A percentile compares a stretch with the other conserved stretches of the same genome.
phyloP scores from a whole-genome alignment of 2,113 vertebrate genomes.

The Vicugna pacos region DNA sequence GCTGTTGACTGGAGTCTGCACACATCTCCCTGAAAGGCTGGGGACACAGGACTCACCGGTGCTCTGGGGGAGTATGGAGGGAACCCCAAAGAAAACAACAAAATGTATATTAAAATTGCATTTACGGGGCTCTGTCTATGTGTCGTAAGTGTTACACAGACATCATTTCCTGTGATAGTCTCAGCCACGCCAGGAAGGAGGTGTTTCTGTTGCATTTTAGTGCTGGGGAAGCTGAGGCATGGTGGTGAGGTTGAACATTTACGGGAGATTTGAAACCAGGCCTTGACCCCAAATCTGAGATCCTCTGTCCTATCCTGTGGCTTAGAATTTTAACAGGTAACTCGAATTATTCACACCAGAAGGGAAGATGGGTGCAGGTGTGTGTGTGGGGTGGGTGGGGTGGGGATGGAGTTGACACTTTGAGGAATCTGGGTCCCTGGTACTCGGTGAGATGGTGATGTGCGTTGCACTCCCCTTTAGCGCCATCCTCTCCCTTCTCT shows the following conservation, averaged over 20 bases:
- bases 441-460: fast-evolving
- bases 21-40: not conserved
- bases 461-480: not conserved
- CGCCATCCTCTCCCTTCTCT: not conserved
- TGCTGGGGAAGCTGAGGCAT: not conserved
- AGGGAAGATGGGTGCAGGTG: not conserved
- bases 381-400: too few relatives aligned
- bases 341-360: not conserved
- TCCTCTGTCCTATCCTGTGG: not conserved
- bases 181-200: not conserved
- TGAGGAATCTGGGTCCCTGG: not conserved
- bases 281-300: not conserved
- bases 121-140: not conserved
- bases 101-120: not conserved
- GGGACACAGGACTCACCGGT: not conserved
- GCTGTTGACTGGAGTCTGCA: not conserved
- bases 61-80: not conserved
- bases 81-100: not conserved
- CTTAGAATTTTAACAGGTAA: not conserved
- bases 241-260: too few relatives aligned
- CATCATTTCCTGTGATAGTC: not conserved
- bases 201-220: not conserved
- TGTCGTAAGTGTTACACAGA: not conserved
- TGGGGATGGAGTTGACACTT: not conserved
- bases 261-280: not conserved